phyloP scores from a whole-genome alignment of 2,797 vertebrate species.

The Acanthornis magna region DNA sequence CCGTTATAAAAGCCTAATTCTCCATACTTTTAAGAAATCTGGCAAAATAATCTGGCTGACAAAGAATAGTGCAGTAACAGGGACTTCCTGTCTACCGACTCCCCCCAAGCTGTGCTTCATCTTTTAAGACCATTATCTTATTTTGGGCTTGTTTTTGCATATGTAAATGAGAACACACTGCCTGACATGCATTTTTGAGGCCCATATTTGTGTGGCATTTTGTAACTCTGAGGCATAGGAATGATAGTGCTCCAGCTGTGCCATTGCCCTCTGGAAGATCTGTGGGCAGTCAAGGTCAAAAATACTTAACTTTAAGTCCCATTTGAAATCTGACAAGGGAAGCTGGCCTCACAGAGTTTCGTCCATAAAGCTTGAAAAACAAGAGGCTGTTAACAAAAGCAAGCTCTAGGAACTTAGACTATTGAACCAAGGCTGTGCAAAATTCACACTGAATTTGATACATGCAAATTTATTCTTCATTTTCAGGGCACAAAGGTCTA shows the following conservation, averaged over 20 bases:
- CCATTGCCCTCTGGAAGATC: not conserved
- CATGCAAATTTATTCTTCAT: not conserved
- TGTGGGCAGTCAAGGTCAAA: not conserved
- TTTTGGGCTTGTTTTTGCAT: not conserved
- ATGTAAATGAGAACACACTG: not conserved
- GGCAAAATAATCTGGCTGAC: not conserved
- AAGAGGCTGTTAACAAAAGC: not conserved
- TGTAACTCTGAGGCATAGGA: not conserved
- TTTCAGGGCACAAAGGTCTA: not conserved
- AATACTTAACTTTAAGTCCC: not conserved
- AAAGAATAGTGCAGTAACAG: not conserved
- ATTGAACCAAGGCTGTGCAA: not conserved
- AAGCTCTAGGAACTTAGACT: not conserved
- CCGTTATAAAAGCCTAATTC: not conserved
- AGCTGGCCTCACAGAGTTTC: not conserved
- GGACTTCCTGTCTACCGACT: not conserved
- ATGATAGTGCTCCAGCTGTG: not conserved
- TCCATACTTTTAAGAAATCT: not conserved
- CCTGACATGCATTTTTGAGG: not conserved
- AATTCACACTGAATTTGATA: constrained; percentile 20
- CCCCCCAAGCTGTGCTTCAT: not conserved
- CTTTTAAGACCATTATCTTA: not conserved
- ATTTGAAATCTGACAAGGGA: not conserved
- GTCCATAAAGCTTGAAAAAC: not conserved
- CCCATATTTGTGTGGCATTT: not conserved